Percentiles rank a stretch among this genome's conserved stretches.
These are phyloP conservation scores for Herminia tarsipennalis DNA, from an alignment of 2,888 invertebrate genomes.

Conservation along the genomic window DNA sequence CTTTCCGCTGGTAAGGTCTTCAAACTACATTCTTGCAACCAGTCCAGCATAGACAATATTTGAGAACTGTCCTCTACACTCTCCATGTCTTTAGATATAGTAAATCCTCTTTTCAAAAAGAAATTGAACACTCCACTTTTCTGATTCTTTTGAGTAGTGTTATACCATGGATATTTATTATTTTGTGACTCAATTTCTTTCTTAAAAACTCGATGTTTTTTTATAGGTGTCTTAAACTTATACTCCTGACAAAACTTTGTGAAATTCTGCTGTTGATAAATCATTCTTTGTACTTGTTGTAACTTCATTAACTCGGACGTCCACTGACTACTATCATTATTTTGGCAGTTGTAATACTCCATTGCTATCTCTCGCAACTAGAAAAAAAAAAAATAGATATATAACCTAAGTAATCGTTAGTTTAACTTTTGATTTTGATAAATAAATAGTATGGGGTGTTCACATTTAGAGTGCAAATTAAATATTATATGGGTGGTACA, in stretches of 20 bases:
- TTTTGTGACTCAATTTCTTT: constrained; percentile 69
- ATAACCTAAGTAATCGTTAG: too few species aligned
- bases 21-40: constrained; percentile 64
- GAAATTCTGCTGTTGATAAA: constrained; percentile 73
- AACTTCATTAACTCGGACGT: constrained; percentile 73
- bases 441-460: too few species aligned
- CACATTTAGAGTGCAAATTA: too few species aligned
- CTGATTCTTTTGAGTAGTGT: constrained; percentile 63
- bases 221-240: constrained; percentile 60
- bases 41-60: constrained; percentile 58
- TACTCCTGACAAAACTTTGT: constrained; percentile 69
- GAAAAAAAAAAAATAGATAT: constrained; percentile 30
- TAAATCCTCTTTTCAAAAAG: constrained; percentile 67
- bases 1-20: constrained; percentile 68
- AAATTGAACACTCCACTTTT: constrained; percentile 64
- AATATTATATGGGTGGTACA: too few species aligned
- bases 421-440: too few species aligned
- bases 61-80: constrained; percentile 53
- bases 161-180: constrained; percentile 77
- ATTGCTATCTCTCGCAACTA: constrained; percentile 90
- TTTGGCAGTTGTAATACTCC: constrained; percentile 89
- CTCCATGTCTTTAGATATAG: constrained; percentile 58
- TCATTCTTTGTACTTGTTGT: constrained; percentile 71
- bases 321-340: constrained; percentile 79
- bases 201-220: constrained; percentile 51